A percentile compares a stretch with the other conserved stretches of the same genome.
phyloP scores from a whole-genome alignment of 1,140 invertebrate genomes.

The Papilio machaon region DNA sequence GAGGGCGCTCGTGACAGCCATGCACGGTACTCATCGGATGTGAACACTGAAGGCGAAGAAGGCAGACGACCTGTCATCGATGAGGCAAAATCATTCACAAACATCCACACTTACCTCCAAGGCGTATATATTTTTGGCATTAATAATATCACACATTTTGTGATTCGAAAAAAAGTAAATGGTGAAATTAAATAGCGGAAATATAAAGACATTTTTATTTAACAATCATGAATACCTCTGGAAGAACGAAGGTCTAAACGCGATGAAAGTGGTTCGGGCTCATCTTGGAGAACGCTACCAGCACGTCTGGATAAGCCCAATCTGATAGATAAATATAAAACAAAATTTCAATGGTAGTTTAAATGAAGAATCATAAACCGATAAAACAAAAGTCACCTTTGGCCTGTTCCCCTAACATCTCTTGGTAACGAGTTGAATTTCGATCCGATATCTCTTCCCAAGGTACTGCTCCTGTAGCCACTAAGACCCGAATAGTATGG shows the following conservation, averaged over 20 bases:
- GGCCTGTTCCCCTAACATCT: conserved; percentile 85
- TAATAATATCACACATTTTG: conserved; percentile 11
- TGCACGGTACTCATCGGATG: conserved; percentile 94
- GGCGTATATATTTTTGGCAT: not conserved
- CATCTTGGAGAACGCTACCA: conserved; percentile 76
- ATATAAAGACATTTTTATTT: conserved; percentile 24
- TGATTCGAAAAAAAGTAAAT: conserved; percentile 27
- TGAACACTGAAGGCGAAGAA: conserved; percentile 87
- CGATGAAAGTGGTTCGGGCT: conserved; percentile 75
- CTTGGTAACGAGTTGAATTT: conserved; percentile 90
- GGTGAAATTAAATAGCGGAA: conserved; percentile 24
- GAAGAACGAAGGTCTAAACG: conserved; percentile 77
- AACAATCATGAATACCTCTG: conserved; percentile 61
- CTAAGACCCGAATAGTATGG: conserved; percentile 87
- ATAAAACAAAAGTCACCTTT: conserved; percentile 60
- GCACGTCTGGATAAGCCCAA: conserved; percentile 70
- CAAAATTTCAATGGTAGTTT: not conserved
- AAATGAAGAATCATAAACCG: not conserved
- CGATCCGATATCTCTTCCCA: conserved; percentile 82
- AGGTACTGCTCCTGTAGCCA: conserved; percentile 77
- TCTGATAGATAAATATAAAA: conserved; percentile 44
- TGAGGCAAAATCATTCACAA: conserved; percentile 31
- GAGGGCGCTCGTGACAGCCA: conserved; percentile 95
- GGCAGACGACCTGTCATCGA: conserved; percentile 67
- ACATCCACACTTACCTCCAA: conserved; percentile 39